Conservation (phyloP, 2,797 vertebrate genomes). For the Lemur catta region DNA sequence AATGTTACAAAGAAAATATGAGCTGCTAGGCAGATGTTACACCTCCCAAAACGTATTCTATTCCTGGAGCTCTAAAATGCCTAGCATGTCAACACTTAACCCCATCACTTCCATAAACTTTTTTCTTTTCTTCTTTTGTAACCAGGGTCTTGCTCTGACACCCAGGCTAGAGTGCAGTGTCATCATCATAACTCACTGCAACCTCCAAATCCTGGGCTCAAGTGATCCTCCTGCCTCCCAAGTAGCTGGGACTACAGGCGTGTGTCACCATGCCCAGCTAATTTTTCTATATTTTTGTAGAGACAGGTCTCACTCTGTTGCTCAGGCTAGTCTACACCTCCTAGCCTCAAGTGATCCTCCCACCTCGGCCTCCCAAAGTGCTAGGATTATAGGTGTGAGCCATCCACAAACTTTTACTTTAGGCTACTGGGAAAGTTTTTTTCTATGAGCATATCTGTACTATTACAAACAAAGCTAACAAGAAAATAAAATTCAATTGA, state of each 20-base stretch:
- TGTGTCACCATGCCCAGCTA: background rate
- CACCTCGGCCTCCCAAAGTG: too few relatives aligned
- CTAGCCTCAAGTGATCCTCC: too few relatives aligned
- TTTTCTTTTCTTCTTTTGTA: background rate
- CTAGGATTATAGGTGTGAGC: too few relatives aligned
- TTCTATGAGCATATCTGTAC: background rate
- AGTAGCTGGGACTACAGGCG: background rate
- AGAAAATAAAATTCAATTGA: constrained; percentile 27
- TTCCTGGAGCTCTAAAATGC: constrained; percentile 17
- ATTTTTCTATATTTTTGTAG: background rate
- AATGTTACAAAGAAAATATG: constrained; percentile 3
- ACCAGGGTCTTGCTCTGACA: background rate
- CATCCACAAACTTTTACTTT: constrained; percentile 12
- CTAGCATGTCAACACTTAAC: background rate
- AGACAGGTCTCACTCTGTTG: background rate
- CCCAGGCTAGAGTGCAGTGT: background rate
- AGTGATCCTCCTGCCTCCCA: too few relatives aligned
- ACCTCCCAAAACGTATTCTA: constrained; percentile 45
- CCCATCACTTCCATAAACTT: constrained; percentile 9
- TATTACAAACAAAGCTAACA: constrained; percentile 12
- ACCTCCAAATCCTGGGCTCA: background rate
- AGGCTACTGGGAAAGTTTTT: background rate
- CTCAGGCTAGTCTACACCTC: background rate
- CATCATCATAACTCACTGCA: background rate
- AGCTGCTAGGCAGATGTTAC: background rate